A percentile compares a stretch with the other conserved stretches of the same genome.
phyloP scores from a whole-genome alignment of 2,113 vertebrate species.

The Suricata suricatta region DNA sequence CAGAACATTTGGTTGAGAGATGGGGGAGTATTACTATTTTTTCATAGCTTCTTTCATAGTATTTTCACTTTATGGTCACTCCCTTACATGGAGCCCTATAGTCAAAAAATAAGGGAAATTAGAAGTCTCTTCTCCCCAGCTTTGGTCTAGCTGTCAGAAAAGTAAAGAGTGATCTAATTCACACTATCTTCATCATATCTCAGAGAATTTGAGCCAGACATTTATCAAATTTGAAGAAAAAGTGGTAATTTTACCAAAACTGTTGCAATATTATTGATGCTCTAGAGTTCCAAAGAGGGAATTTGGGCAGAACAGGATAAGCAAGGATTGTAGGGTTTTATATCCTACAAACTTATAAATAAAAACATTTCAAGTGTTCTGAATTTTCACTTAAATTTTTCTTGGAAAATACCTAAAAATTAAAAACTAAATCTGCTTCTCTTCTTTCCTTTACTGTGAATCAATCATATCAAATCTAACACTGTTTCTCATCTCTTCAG shows the following conservation, averaged over 20 bases:
- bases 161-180: neutral
- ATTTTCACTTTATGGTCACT: neutral
- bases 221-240: neutral
- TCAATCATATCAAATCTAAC: neutral
- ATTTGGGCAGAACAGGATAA: neutral
- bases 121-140: neutral
- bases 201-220: neutral
- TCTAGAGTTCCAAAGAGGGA: neutral
- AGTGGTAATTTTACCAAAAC: neutral
- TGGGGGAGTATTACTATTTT: neutral
- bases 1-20: neutral
- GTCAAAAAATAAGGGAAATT: neutral
- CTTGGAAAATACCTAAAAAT: constrained; percentile 31
- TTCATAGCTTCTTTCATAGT: neutral
- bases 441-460: neutral
- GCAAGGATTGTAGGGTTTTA: neutral
- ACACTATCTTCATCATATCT: neutral
- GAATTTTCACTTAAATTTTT: constrained; percentile 31
- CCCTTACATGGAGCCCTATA: neutral
- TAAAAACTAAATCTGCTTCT: neutral
- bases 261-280: neutral
- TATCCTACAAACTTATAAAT: neutral
- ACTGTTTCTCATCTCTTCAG: neutral
- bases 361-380: neutral
- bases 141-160: neutral